Evolutionary conservation across 2,888 invertebrate genomes (phyloP).

Genomic region (Seira ritae): DNA sequence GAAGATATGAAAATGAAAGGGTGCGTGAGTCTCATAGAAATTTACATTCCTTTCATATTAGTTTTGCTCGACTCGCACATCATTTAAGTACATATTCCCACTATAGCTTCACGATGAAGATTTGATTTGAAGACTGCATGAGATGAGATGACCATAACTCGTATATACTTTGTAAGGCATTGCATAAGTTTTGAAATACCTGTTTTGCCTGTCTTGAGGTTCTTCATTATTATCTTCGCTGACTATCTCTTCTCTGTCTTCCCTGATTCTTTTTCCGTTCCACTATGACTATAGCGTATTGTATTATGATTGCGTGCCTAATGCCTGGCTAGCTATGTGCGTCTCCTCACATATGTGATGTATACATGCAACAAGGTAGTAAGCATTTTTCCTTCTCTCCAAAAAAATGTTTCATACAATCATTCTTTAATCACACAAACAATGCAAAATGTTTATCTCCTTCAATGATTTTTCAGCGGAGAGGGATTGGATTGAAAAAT

Average conservation of each 20-base stretch:
- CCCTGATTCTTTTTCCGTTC: neutral
- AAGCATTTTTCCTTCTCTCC: conserved; percentile 39
- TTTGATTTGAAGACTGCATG: neutral
- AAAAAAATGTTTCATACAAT: conserved; percentile 16
- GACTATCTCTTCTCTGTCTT: neutral
- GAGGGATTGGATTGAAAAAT: too few species aligned
- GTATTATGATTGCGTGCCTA: neutral
- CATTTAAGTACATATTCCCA: neutral
- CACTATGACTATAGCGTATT: neutral
- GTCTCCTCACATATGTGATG: neutral
- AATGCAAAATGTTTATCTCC: conserved; percentile 58
- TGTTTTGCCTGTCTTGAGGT: conserved; percentile 3
- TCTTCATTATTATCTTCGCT: neutral
- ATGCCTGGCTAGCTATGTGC: neutral
- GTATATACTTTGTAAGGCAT: neutral
- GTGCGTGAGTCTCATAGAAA: neutral
- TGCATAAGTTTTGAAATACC: conserved; percentile 16
- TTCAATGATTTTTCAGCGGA: conserved; percentile 47
- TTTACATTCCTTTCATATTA: neutral
- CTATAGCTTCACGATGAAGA: too few species aligned
- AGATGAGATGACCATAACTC: conserved; percentile 12
- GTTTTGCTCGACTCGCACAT: neutral
- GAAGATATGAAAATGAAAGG: conserved; percentile 18
- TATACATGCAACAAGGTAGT: conserved; percentile 13
- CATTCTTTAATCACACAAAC: conserved; percentile 23